Percentiles rank a stretch among this genome's conserved stretches.
Evolutionary conservation across 2,113 vertebrate species (phyloP).

Genomic region (Stegostoma tigrinum): DNA sequence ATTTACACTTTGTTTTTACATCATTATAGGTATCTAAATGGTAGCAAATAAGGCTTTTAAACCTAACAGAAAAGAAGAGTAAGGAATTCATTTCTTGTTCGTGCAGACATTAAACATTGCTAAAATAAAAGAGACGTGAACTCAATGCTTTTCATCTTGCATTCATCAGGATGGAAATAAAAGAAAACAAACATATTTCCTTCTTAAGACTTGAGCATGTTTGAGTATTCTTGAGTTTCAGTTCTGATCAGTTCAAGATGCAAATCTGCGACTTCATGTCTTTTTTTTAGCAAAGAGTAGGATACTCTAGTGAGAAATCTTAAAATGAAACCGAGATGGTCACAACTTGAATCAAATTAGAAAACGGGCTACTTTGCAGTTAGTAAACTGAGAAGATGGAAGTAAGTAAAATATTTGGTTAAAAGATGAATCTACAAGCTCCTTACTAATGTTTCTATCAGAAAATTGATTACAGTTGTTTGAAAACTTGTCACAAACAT

Average conservation of each 20-base stretch:
- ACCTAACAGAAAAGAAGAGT: neutral
- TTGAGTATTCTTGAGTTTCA: no score
- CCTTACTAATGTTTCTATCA: neutral
- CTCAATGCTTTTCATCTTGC: no score
- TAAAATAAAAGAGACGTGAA: no score
- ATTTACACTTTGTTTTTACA: no score
- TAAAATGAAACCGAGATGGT: neutral
- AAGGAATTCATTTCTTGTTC: no score
- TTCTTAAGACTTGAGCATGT: no score
- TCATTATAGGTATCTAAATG: neutral
- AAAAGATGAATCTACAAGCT: neutral
- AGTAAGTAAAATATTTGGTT: neutral
- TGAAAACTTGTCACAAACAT: neutral
- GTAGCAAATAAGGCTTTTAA: neutral
- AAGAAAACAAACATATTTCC: no score
- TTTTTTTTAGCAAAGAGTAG: neutral
- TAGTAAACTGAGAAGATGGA: neutral
- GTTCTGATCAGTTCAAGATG: no score
- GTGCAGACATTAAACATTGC: no score
- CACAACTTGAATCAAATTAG: neutral
- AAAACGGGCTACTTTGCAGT: neutral
- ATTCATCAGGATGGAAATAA: no score
- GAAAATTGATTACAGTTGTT: neutral
- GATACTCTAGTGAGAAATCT: neutral
- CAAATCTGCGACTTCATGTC: no score